Base-by-base conservation (phyloP, 2,113 vertebrate species). In the Todiramphus chloris region DNA sequence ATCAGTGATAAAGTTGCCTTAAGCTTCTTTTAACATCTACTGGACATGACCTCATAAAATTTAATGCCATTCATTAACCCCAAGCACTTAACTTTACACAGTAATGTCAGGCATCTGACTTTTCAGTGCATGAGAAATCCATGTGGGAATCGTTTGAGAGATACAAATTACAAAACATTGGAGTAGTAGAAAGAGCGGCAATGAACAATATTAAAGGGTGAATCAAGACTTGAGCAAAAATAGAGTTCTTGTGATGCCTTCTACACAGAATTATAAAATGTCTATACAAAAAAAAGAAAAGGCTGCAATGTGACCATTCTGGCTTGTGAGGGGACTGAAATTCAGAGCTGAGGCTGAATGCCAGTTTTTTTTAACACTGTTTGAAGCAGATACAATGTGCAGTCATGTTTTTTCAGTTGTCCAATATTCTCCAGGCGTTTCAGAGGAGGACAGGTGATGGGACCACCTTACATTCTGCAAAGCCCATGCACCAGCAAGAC, bases 11-110 rank as follows among this genome's bases (percentile, higher is more conserved):
- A 97, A 96, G 93, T 97, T 96, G 85, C 84, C 94, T 93, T 96
- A 97, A 97, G 91, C 96, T 81, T 96, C 77, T 95, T 97, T 95
- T 97, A 96, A 97, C 80, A 97, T 90, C 91, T 95, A 95, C 90
- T 94, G 92, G 94, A 96, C 96, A 95, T 96, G 96, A 97, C 89
- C 83, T 97, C 95, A 97, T 97, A 97, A 98, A 98, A 97, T 97
- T 82, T 96, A 97, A 97, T 97, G 95, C 94, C 79, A 96, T 83
- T 96, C 93, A 97, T 96, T 98, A 97, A 97, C 94, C 96, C 94
- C 66, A 93, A 96, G 94, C 89, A 97, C 94, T 96, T 97, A 97
- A 96, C 96, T 95, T 97, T 95, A 95, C 83, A 95, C 85, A 94
- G 91, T 94, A 95, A 97, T 95, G 95, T 97, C 94, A 97, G 87